phyloP scores from a whole-genome alignment of 2,888 invertebrate species.

The Iselma pallidipennis region DNA sequence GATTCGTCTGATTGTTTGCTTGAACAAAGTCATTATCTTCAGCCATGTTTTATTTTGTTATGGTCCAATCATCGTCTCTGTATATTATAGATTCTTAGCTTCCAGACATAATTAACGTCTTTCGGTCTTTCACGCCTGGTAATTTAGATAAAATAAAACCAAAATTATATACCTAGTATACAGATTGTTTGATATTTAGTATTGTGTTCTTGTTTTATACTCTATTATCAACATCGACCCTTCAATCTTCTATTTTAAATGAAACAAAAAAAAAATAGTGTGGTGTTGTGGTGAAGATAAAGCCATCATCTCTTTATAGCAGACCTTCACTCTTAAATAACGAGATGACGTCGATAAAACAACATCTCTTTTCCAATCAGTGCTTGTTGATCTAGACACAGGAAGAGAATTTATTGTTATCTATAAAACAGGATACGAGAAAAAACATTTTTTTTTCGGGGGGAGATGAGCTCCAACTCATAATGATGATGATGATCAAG shows the following conservation, averaged over 20 bases:
- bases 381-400: background rate
- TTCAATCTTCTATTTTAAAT: background rate
- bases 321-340: background rate
- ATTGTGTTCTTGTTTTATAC: background rate
- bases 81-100: too few relatives aligned
- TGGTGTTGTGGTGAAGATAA: background rate
- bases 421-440: background rate
- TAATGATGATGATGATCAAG: background rate
- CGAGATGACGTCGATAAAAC: background rate
- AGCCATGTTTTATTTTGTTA: background rate
- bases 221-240: background rate
- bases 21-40: too few relatives aligned
- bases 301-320: background rate
- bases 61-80: background rate
- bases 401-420: background rate
- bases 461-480: background rate
- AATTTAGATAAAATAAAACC: background rate
- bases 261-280: background rate
- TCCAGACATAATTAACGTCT: background rate
- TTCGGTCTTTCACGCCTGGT: background rate
- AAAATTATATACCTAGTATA: background rate
- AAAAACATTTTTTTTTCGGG: background rate
- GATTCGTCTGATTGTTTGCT: too few relatives aligned
- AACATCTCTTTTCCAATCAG: background rate
- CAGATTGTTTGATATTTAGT: too few relatives aligned